A percentile compares a stretch with the other conserved stretches of the same genome.
Evolutionary conservation across 2,113 vertebrate species (phyloP).

Genomic region (Lampris incognitus): DNA sequence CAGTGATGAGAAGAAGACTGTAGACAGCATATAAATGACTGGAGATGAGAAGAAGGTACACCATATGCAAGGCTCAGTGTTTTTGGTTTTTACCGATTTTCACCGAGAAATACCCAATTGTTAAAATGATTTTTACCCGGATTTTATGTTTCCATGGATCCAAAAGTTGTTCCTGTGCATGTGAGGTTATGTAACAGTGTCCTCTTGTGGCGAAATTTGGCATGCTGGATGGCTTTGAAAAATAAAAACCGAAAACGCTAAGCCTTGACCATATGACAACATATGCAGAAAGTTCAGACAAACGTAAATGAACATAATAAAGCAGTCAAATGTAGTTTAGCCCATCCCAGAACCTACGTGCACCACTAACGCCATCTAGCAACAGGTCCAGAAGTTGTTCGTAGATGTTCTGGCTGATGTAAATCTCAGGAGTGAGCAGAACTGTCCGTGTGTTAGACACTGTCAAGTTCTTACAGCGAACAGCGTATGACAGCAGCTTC

Average conservation of each 20-base stretch:
- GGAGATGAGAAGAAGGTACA: not conserved
- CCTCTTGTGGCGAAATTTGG: too few relatives aligned
- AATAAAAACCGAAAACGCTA: too few relatives aligned
- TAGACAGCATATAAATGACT: not conserved
- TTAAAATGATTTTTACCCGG: too few relatives aligned
- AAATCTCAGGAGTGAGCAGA: conserved; percentile 96
- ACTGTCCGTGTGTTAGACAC: conserved; percentile 92
- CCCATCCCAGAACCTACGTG: conserved; percentile 82
- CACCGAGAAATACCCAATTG: too few relatives aligned
- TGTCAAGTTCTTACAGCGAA: conserved; percentile 91
- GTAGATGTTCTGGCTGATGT: conserved; percentile 90
- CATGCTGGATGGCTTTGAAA: too few relatives aligned
- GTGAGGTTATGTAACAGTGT: too few relatives aligned
- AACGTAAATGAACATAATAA: not conserved
- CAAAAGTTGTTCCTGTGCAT: too few relatives aligned
- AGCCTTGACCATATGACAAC: too few relatives aligned
- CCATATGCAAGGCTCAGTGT: not conserved
- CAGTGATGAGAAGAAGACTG: not conserved
- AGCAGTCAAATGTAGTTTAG: not conserved
- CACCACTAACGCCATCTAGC: conserved; percentile 87
- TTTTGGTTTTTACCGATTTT: too few relatives aligned
- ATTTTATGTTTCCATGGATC: too few relatives aligned
- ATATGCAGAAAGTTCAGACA: not conserved
- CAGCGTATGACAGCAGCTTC: conserved; percentile 91
- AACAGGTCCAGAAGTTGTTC: conserved; percentile 95